Base-by-base conservation (phyloP, 2,113 vertebrate species). In the Otocyon megalotis region DNA sequence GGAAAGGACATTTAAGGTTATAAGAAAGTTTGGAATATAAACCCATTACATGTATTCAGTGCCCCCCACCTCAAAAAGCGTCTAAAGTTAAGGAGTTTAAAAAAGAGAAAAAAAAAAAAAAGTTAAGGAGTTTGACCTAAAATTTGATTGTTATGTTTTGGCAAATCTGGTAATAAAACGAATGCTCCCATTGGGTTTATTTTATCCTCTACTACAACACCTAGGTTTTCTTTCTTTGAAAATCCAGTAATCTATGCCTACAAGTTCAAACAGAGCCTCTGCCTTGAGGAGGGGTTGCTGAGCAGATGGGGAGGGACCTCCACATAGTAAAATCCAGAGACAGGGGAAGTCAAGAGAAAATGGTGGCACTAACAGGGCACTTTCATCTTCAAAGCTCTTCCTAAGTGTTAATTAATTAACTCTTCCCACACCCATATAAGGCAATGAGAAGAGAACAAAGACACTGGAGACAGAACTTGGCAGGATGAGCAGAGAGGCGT, bases 311-410 rank as follows among this genome's bases (percentile, higher is more conserved):
- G 53, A 43, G 32, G 53, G 35, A 62, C 11, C 13, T 35, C 80
- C n/a, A 3, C n/a, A 14, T 7, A 72, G 63, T 77, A 69, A 97
- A 96, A 94, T 54, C 43, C 32, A 69, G 50, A 97, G 81, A 72
- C 54, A 9, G 62, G 13, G 17, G 69, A 43, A 90, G 81, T 81
- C 30, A 69, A 56, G 54, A 58, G 82, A 87, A 65, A 14, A 80
- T 43, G 17, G 48, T 62, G 88, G 72, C 53, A 60, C 89, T 72
- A 71, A 69, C 62, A 76, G 82, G 86, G n/a, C 37, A 69, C 94
- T 96, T 97, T 94, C 77, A 97, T 96, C 96, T 96, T 96, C 96
- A 97, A 93, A 97, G 88, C 53, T 93, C 17, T 94, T 96, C 65
- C 11, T 97, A 94, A 90, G 88, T 82, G 81, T 43, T 96, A 94